Evolutionary conservation across 2,113 vertebrate genomes (phyloP).

Genomic region (Phalacrocorax pelagicus): DNA sequence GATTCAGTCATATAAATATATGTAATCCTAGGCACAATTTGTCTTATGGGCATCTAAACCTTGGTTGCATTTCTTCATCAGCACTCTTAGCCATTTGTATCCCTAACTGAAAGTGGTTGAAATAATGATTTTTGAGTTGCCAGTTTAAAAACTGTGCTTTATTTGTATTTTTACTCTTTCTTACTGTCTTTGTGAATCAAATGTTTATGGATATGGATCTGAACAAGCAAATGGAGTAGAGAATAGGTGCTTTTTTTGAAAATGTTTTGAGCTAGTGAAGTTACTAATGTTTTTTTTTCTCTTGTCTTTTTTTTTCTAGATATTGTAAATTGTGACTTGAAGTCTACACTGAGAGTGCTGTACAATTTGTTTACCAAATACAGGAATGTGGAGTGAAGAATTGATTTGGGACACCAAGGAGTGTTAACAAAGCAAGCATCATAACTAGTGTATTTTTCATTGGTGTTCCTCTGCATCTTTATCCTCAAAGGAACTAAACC

Average conservation of each 20-base stretch:
- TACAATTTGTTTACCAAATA: constrained; percentile 99
- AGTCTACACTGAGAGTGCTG: constrained; percentile 93
- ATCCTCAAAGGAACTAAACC: not conserved
- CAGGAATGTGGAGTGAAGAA: constrained; percentile 85
- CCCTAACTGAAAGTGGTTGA: not conserved
- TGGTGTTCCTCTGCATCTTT: not conserved
- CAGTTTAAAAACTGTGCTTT: not conserved
- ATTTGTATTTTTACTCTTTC: not conserved
- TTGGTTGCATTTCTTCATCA: not conserved
- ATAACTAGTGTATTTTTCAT: not conserved
- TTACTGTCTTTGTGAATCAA: not conserved
- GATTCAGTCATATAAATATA: not conserved
- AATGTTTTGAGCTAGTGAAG: not conserved
- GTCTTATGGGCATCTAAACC: not conserved
- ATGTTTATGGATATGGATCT: not conserved
- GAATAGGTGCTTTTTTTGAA: not conserved
- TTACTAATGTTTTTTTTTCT: not conserved
- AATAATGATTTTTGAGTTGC: not conserved
- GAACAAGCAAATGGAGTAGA: not conserved
- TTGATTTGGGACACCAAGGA: not conserved
- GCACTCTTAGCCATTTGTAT: not conserved
- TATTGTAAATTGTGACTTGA: constrained; percentile 97
- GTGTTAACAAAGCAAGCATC: not conserved
- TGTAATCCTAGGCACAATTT: not conserved
- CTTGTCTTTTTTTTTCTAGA: constrained; percentile 75